Evolutionary conservation across 2,888 invertebrate genomes (phyloP), one percentile per base, ranked within the genome.

Genomic region (Agrilus mali): DNA sequence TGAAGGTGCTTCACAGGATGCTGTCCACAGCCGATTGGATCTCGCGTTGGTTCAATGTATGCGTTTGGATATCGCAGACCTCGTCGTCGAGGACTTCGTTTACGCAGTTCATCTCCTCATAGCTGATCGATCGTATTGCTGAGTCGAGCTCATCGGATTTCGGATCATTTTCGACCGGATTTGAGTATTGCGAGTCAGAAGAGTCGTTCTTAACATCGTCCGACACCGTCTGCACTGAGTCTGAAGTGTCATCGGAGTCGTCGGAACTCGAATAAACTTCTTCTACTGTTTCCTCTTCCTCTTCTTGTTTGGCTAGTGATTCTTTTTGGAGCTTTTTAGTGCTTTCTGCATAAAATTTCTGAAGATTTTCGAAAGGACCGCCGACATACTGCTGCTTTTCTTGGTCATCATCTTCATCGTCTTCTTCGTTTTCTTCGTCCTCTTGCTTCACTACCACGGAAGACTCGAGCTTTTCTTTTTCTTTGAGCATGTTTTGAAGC

Each of bases 1-100:
- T n/a, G n/a, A n/a, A n/a, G n/a, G 3, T 15, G 8, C 36, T 35
- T 49, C 53, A 63, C 42, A 63, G 50, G 46, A 67, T 67, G 50
- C 65, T 66, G 45, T 65, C 66, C 27, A 67, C 66, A 16, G 67
- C 67, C 37, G 63, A 62, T 46, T 65, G 65, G n/a, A 67, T 60
- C 48, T 66, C 66, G 35, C 60, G 60, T 41, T 63, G 63, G 45
- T 65, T 66, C 34, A 62, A 51, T 47, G 53, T 53, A 27, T 57
- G 59, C 42, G 53, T 50, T 33, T 59, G 59, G 45, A 62, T 46
- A 17, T 60, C 60, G 41, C 58, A 55, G 32, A 55, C 53, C 34
- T 57, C 53, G 36, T 54, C 51, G 15, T 51, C 51, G 13, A 53
- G 43, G 20, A 52, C 52, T 22, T 48, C 52, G 12, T 53, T 52